Conservation (phyloP, 2,797 vertebrate species). For the Pseudomugil gertrudae region DNA sequence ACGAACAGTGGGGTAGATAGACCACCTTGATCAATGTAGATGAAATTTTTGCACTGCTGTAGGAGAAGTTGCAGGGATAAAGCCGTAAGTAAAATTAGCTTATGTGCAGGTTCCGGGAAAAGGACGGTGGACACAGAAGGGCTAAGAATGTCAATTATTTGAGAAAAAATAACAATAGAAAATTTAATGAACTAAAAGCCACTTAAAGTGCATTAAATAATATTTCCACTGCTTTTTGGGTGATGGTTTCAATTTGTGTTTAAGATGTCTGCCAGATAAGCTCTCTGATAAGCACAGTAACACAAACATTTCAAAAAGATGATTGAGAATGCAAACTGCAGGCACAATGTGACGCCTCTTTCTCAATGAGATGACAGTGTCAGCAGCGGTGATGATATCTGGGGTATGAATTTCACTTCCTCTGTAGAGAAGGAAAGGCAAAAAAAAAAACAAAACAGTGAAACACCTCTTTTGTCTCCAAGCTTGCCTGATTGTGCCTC, state of each 20-base stretch:
- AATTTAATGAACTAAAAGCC: neutral
- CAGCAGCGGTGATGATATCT: slow-evolving; percentile 46
- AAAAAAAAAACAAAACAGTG: neutral
- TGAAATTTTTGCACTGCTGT: slow-evolving; percentile 70
- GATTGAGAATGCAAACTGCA: slow-evolving; percentile 40
- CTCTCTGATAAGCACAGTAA: slow-evolving; percentile 37
- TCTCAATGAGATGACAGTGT: slow-evolving; percentile 41
- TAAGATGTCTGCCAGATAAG: slow-evolving; percentile 18
- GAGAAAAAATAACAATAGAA: neutral
- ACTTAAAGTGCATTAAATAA: slow-evolving; percentile 1
- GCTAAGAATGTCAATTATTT: neutral
- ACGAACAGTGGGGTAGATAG: slow-evolving; percentile 64
- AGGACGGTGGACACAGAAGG: neutral
- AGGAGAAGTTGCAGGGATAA: slow-evolving; percentile 41
- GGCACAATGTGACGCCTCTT: slow-evolving; percentile 45
- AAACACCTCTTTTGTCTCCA: slow-evolving; percentile 39
- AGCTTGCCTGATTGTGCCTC: slow-evolving; percentile 38
- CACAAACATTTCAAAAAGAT: slow-evolving; percentile 45
- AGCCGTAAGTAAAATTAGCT: slow-evolving; percentile 44
- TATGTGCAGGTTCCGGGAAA: slow-evolving; percentile 9
- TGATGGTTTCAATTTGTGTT: slow-evolving; percentile 37
- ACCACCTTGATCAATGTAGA: slow-evolving; percentile 69
- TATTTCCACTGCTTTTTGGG: slow-evolving; percentile 11
- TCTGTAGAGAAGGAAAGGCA: slow-evolving; percentile 28
- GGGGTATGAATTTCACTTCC: slow-evolving; percentile 43